Conservation (phyloP, 2,113 vertebrate species). For the Brachypteracias leptosomus region DNA sequence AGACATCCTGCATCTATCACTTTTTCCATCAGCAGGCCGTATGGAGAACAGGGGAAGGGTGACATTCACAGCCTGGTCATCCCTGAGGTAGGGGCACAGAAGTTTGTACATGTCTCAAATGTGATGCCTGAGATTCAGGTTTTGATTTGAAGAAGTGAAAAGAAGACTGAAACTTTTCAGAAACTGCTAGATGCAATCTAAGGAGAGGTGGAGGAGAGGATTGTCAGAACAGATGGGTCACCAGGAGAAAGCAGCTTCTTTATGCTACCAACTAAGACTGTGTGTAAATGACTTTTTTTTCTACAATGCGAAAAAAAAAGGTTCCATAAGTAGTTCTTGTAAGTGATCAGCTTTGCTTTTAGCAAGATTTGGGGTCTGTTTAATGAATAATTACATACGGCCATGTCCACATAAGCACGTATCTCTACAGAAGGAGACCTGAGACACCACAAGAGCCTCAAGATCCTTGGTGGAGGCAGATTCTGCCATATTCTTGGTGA, state of each 20-base stretch:
- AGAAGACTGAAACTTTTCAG: neutral
- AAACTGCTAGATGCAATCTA: neutral
- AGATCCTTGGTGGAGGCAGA: neutral
- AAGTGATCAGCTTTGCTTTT: neutral
- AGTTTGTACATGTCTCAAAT: neutral
- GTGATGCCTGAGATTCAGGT: neutral
- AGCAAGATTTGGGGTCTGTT: neutral
- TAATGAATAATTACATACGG: neutral
- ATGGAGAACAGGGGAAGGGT: neutral
- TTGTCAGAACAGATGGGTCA: slow-evolving; percentile 3
- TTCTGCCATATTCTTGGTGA: neutral
- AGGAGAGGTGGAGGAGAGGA: neutral
- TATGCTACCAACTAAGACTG: neutral
- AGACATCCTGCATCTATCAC: neutral
- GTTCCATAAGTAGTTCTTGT: neutral
- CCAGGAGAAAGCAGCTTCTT: neutral
- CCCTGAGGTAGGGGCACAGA: neutral
- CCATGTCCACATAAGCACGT: neutral
- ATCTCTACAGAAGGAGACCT: neutral
- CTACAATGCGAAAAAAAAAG: neutral
- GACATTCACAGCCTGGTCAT: neutral
- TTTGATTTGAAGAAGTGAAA: neutral
- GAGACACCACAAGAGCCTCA: fast-evolving
- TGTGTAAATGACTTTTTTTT: neutral
- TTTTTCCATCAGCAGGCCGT: neutral